These are phyloP conservation scores for Glareola pratincola DNA, from an alignment of 2,113 vertebrate genomes.

Conservation along the genomic window DNA sequence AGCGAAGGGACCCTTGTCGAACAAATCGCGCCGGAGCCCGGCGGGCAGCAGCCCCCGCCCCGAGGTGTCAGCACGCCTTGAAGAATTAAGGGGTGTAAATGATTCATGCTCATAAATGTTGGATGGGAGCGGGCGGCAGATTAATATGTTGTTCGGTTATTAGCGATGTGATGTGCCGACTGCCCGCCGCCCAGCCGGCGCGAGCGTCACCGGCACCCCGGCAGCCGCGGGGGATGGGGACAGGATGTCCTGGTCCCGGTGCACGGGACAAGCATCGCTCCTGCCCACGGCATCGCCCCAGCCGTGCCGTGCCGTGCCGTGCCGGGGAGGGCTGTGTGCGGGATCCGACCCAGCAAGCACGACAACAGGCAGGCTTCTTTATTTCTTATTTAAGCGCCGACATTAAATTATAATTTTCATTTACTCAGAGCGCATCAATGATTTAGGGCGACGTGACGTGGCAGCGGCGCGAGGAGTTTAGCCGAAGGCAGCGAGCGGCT, in stretches of 20 bases:
- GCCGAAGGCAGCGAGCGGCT: not conserved
- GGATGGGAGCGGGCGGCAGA: not conserved
- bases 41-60: not conserved
- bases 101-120: conserved; percentile 30
- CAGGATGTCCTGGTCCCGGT: not conserved
- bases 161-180: not conserved
- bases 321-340: not conserved
- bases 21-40: rapidly evolving
- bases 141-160: not conserved
- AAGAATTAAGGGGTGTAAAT: conserved; percentile 12
- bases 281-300: not conserved
- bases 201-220: not conserved
- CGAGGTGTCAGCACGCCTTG: rapidly evolving
- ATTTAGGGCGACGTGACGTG: not conserved
- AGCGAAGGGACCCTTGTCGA: not conserved
- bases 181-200: rapidly evolving
- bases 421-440: conserved; percentile 63
- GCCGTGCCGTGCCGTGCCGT: not conserved
- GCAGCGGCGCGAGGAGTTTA: not conserved
- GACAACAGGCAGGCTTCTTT: conserved; percentile 5
- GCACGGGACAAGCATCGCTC: not conserved
- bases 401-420: conserved; percentile 70
- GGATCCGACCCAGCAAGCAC: not conserved
- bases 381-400: conserved; percentile 61
- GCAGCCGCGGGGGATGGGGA: rapidly evolving